Conservation (phyloP, 2,888 invertebrate species). For the Drosophila mayaguana region DNA sequence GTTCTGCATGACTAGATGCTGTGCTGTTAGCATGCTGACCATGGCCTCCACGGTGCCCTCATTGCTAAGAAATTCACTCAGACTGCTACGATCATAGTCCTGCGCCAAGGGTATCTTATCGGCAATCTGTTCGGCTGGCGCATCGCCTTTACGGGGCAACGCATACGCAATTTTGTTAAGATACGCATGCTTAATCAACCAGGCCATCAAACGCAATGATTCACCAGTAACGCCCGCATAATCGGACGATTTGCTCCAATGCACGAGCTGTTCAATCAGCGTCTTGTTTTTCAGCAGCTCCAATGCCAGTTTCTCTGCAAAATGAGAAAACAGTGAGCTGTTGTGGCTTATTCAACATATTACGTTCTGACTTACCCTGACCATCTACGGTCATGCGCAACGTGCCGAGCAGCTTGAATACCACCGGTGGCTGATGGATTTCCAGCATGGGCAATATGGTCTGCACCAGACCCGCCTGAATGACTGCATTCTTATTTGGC, state of each 20-base stretch:
- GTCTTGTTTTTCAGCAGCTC: constrained; percentile 88
- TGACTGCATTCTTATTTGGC: constrained; percentile 90
- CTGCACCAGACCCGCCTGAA: constrained; percentile 90
- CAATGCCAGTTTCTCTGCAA: constrained; percentile 89
- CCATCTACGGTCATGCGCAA: constrained; percentile 94
- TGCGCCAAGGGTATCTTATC: constrained; percentile 74
- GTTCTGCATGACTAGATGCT: constrained; percentile 95
- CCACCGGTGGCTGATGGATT: constrained; percentile 91
- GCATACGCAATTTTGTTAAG: constrained; percentile 84
- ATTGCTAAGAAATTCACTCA: constrained; percentile 86
- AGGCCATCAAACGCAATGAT: constrained; percentile 91
- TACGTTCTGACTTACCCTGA: constrained; percentile 87
- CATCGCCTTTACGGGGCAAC: constrained; percentile 81
- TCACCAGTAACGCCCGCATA: constrained; percentile 94
- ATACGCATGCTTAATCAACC: constrained; percentile 90
- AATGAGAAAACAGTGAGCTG: not conserved
- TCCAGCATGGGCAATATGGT: constrained; percentile 90
- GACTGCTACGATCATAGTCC: constrained; percentile 82
- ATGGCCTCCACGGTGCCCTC: constrained; percentile 91
- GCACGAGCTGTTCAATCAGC: constrained; percentile 89
- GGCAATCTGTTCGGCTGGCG: constrained; percentile 80
- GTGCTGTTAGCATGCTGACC: constrained; percentile 92
- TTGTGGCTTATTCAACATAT: not conserved
- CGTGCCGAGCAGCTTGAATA: constrained; percentile 94
- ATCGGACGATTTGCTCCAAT: constrained; percentile 92